Evolutionary conservation across 2,113 vertebrate genomes (phyloP).

Genomic region (Lophius piscatorius): DNA sequence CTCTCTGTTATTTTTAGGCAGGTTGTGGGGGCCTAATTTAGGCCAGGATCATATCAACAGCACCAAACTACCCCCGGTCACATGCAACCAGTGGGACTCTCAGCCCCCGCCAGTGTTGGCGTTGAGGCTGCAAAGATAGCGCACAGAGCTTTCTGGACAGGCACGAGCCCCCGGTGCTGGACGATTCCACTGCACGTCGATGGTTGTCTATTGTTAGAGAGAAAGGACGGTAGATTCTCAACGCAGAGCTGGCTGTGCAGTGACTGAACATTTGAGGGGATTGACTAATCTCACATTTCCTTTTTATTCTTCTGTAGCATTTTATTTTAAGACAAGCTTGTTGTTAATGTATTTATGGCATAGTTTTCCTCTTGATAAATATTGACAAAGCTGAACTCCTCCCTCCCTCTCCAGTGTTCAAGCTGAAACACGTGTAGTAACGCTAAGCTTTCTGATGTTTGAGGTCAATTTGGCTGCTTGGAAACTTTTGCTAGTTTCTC

Average conservation of each 20-base stretch:
- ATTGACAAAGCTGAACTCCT: slow-evolving; percentile 33
- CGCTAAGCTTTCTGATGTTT: slow-evolving; percentile 15
- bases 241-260: slow-evolving; percentile 46
- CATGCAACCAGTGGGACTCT: slow-evolving; percentile 14
- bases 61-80: slow-evolving; percentile 6
- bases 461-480: slow-evolving; percentile 37
- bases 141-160: slow-evolving; percentile 64
- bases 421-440: slow-evolving; percentile 42
- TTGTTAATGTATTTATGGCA: slow-evolving; percentile 66
- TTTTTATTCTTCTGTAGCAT: slow-evolving; percentile 50
- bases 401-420: slow-evolving; percentile 27
- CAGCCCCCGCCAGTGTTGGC: slow-evolving; percentile 29
- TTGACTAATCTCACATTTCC: slow-evolving; percentile 31
- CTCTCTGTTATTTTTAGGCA: slow-evolving; percentile 67
- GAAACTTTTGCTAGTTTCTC: slow-evolving; percentile 35
- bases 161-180: slow-evolving; percentile 42
- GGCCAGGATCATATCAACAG: slow-evolving; percentile 49
- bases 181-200: slow-evolving; percentile 52
- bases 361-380: slow-evolving; percentile 42
- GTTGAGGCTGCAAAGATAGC: slow-evolving; percentile 34
- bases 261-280: slow-evolving; percentile 50
- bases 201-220: slow-evolving; percentile 57
- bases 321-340: slow-evolving; percentile 39
- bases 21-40: slow-evolving; percentile 56
- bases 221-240: slow-evolving; percentile 22